Evolutionary conservation across 2,888 invertebrate genomes (phyloP), one percentile per base, ranked within the genome.

Genomic region (Pyrochroa serraticornis): DNA sequence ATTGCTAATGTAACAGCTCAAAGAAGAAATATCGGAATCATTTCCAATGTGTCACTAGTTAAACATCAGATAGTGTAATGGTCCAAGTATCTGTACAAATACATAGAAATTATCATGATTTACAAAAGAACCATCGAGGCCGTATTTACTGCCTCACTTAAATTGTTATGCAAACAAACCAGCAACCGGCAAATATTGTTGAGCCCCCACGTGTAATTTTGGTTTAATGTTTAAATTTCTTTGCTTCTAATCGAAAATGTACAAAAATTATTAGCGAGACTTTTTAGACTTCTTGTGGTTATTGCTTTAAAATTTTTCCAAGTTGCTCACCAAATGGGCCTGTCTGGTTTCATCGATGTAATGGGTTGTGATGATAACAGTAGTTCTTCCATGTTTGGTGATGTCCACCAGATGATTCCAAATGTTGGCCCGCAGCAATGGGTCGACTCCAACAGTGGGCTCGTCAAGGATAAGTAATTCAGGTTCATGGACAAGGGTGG

Each of bases 281-380:
- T n/a, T n/a, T n/a, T n/a, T n/a, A n/a, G n/a, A n/a, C n/a, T n/a
- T n/a, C n/a, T n/a, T n/a, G n/a, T n/a, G n/a, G n/a, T n/a, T n/a
- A n/a, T 10, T 9, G 10, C n/a, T n/a, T 35, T 35, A 6, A n/a
- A 33, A 6, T 7, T 7, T 33, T 33, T 7, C 33, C 10, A 3
- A 6, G 6, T 3, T 35, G 81, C 86, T 86, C 80, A 94, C 93
- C 75, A 90, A 86, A 76, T 93, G 92, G 60, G 94, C 94, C 81
- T 93, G 93, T 67, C 93, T 81, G 12, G 96, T 95, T 81, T 97
- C 96, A 79, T 97, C 96, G 60, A 96, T 95, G 75, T 97, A 97
- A 87, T 97, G 93, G 75, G 96, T 92, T 66, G 92, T 93, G 61
- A 92, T 91, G 66, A 92, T 94, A 68, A 96, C 95, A 12, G 96